Base-by-base conservation (phyloP, 1,140 invertebrate species). In the Heterodera schachtii region DNA sequence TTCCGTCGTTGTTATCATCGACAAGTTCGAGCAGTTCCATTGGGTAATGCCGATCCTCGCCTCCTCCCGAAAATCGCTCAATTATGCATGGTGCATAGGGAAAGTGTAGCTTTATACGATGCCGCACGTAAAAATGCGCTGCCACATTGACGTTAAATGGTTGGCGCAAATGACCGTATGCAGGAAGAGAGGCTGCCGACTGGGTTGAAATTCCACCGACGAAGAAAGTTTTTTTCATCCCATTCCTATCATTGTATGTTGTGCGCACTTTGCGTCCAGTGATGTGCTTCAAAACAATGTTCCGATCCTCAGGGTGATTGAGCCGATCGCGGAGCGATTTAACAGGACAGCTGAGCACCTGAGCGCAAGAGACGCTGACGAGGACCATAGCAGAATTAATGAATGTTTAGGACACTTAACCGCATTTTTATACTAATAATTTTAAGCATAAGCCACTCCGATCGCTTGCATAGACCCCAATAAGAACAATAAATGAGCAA, bases 241-340 rank as follows among this genome's bases (percentile, higher is more conserved):
- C 74, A 7, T 75, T 75, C 0, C 43, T 9, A n/a, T 75, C 46
- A 0, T 60, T 11, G 43, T 75, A 75, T 2, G 74, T 75, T 16
- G 74, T 75, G 3, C 43, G 31, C 3, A 75, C 52, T 19, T 49
- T 75, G 3, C 43, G 21, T 0, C 74, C 74, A 11, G 41, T 75
- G 6, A 75, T 11, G 2, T 16, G 2, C 19, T 19, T 75, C 47
- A 75, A 9, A 3, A 43, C 19, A 19, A n/a, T 52, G 4, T 13
- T 19, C 52, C 74, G 31, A 19, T 52, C 64, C 6, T 52, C 52
- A 19, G 74, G 74, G 19, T 75, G 74, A 52, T 75, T 75, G 3
- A 75, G 46, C 13, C 43, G 46, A 19, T 75, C 11, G 5, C 74
- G 74, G 0, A 75, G 47, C 7, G 74, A 75, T 6, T 19, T 75